phyloP scores from a whole-genome alignment of 1,140 invertebrate species.

The Goniozus legneri region DNA sequence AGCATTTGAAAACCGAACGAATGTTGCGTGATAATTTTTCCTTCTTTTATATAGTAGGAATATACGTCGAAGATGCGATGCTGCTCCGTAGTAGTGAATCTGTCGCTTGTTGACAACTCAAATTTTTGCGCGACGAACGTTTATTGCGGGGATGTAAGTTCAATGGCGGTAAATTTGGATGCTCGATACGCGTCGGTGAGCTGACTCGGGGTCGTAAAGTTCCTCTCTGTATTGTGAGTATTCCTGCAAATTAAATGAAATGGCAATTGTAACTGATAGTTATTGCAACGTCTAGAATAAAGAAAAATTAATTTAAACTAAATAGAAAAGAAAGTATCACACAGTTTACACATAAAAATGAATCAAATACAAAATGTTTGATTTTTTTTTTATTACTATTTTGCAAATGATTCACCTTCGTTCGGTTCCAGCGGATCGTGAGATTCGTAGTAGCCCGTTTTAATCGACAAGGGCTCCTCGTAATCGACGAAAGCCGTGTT shows the following conservation, averaged over 20 bases:
- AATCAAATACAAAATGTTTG: neutral
- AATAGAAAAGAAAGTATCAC: neutral
- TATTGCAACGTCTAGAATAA: neutral
- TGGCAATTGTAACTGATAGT: neutral
- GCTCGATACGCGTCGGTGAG: conserved; percentile 74
- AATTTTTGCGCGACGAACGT: conserved; percentile 53
- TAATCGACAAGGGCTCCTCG: conserved; percentile 66
- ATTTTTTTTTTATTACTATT: neutral
- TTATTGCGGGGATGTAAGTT: conserved; percentile 65
- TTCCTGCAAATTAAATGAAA: conserved; percentile 20
- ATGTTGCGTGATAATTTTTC: neutral
- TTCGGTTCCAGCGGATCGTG: conserved; percentile 55
- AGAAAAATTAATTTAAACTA: neutral
- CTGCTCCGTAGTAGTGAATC: conserved; percentile 54
- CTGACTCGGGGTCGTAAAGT: conserved; percentile 61
- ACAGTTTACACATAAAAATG: neutral
- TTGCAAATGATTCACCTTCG: conserved; percentile 34
- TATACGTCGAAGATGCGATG: conserved; percentile 41
- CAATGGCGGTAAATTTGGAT: conserved; percentile 72
- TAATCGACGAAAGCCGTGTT: conserved; percentile 73
- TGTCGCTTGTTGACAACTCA: conserved; percentile 59
- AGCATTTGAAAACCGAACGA: conserved; percentile 2
- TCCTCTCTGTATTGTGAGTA: conserved; percentile 29
- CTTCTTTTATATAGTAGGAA: conserved; percentile 43
- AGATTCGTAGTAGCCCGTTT: conserved; percentile 69